A percentile compares a stretch with the other conserved stretches of the same genome.
Evolutionary conservation across 2,888 invertebrate genomes (phyloP).

Genomic region (Eremobia ochroleuca): DNA sequence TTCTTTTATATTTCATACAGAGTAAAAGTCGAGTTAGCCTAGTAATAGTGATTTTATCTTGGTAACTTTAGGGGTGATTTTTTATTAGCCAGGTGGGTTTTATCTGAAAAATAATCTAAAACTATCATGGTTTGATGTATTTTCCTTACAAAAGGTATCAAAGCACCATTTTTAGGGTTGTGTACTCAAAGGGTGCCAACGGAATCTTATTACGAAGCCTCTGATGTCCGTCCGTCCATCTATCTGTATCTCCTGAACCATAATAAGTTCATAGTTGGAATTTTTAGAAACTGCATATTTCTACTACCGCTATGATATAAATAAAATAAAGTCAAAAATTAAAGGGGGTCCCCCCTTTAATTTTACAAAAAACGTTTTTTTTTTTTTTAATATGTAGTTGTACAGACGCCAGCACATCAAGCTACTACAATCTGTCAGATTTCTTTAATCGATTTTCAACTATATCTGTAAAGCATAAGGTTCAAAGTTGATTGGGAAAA

Average conservation of each 20-base stretch:
- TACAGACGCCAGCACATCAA: too few species aligned
- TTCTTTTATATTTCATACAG: not conserved
- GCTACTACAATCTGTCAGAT: too few species aligned
- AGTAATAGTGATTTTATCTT: not conserved
- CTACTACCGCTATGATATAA: not conserved
- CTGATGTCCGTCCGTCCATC: not conserved
- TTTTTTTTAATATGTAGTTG: too few species aligned
- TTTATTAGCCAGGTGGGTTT: not conserved
- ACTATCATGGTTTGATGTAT: not conserved
- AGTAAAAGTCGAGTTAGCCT: not conserved
- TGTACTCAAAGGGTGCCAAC: not conserved
- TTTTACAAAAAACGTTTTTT: too few species aligned
- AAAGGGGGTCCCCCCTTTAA: not conserved
- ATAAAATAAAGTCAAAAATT: not conserved
- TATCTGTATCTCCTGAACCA: not conserved
- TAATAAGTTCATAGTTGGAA: not conserved
- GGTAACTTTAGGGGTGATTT: not conserved
- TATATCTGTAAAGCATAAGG: too few species aligned
- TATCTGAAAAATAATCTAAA: not conserved
- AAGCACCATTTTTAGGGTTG: not conserved
- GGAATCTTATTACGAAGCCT: not conserved
- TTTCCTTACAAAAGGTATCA: not conserved
- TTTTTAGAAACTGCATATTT: not conserved
- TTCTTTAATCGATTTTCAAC: too few species aligned
- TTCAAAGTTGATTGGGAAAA: too few species aligned